Evolutionary conservation across 2,797 vertebrate genomes (phyloP).

Genomic region (Anguilla obscura): DNA sequence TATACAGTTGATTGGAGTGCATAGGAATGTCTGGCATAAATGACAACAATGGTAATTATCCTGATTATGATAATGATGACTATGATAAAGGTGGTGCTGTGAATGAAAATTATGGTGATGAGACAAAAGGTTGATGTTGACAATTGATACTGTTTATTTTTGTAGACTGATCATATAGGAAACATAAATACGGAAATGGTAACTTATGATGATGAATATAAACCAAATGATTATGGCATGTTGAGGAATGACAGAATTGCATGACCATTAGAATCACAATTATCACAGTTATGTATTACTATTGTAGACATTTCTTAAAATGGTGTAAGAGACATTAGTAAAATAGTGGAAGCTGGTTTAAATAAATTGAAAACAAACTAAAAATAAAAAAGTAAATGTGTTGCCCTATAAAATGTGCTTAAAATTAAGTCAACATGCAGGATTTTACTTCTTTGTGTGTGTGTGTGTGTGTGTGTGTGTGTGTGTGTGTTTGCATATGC

Average conservation of each 20-base stretch:
- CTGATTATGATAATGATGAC: background rate
- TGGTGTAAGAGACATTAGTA: background rate
- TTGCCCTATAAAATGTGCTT: background rate
- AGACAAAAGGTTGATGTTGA: background rate
- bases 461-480: slow-evolving; percentile 1
- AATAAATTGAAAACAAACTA: background rate
- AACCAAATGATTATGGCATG: background rate
- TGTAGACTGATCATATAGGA: background rate
- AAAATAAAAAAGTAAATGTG: background rate
- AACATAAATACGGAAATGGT: background rate
- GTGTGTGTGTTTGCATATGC: background rate
- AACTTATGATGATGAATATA: background rate
- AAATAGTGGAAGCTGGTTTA: background rate
- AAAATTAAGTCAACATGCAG: background rate
- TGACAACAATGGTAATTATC: background rate
- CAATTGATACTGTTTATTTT: background rate
- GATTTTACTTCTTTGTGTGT: slow-evolving; percentile 1
- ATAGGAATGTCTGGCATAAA: background rate
- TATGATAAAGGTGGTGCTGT: background rate
- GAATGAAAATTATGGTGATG: background rate
- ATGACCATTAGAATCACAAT: background rate
- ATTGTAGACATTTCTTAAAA: background rate
- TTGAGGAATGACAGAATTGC: background rate
- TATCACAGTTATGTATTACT: background rate
- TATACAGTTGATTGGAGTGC: background rate